phyloP scores from a whole-genome alignment of 2,888 invertebrate genomes.

The Cephus runcator region DNA sequence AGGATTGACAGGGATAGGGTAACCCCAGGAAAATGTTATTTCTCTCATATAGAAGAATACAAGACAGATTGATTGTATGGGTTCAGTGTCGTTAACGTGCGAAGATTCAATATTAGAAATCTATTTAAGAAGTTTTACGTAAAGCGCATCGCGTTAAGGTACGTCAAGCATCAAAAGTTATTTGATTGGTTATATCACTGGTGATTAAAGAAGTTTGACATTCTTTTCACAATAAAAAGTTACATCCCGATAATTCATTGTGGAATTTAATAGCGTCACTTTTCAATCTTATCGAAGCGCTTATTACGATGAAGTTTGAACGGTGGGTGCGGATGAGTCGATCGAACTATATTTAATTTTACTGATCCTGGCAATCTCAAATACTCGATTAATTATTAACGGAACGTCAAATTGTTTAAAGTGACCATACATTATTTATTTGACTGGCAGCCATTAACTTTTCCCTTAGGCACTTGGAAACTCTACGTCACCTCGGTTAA shows the following conservation, averaged over 20 bases:
- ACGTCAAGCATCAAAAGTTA: not conserved
- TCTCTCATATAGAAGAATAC: not conserved
- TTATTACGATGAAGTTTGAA: not conserved
- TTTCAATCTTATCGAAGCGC: not conserved
- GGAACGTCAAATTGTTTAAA: not conserved
- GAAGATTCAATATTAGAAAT: not conserved
- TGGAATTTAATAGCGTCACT: not conserved
- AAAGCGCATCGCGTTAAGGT: not conserved
- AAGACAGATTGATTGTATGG: not conserved
- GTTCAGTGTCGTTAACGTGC: not conserved
- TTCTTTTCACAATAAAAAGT: not conserved
- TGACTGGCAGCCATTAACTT: not conserved
- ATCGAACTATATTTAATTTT: not conserved
- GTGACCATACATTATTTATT: not conserved
- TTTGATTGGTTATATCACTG: not conserved
- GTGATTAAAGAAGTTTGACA: not conserved
- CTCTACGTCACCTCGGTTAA: not conserved
- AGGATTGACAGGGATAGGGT: not conserved
- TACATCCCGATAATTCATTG: not conserved
- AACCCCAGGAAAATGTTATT: not conserved
- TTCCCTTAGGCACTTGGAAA: not conserved
- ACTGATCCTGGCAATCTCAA: not conserved
- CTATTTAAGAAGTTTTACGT: no score
- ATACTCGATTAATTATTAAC: not conserved
- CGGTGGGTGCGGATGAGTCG: not conserved